phyloP scores from a whole-genome alignment of 2,113 vertebrate species.

The Ursus arctos region DNA sequence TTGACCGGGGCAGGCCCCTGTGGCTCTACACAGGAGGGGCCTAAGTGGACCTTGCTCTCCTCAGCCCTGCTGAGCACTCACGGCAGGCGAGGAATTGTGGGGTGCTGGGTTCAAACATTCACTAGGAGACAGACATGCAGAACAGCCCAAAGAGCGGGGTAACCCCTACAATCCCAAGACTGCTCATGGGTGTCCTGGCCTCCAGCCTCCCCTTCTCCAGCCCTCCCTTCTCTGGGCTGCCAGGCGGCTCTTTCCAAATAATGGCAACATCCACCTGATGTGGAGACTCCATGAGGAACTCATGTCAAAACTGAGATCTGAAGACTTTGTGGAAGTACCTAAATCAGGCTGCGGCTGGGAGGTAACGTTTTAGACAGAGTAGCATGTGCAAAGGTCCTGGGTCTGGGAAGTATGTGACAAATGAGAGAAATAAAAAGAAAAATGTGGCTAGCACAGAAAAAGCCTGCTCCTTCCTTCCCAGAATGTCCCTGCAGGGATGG shows the following conservation, averaged over 20 bases:
- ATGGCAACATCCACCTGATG: rapidly evolving
- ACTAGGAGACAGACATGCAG: rapidly evolving
- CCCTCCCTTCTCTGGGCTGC: not conserved
- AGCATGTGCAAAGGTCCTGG: not conserved
- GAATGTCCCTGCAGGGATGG: not conserved
- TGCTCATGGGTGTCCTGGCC: not conserved
- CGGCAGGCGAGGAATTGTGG: rapidly evolving
- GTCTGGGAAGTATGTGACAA: rapidly evolving
- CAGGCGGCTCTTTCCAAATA: not conserved
- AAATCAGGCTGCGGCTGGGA: not conserved
- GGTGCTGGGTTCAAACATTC: not conserved
- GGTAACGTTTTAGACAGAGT: not conserved
- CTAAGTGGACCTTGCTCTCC: not conserved
- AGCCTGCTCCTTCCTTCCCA: not conserved
- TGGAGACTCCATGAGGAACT: not conserved
- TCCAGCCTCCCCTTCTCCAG: not conserved
- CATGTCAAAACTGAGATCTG: not conserved
- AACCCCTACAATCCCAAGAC: not conserved
- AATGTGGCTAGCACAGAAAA: not conserved
- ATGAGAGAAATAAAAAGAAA: not conserved
- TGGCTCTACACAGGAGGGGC: not conserved
- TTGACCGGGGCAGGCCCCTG: rapidly evolving
- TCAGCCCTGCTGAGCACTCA: rapidly evolving
- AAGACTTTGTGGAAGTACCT: not conserved
- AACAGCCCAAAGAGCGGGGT: not conserved